These are phyloP conservation scores for Lacanobia wlatinum DNA, from an alignment of 2,888 invertebrate species.

Conservation along the genomic window DNA sequence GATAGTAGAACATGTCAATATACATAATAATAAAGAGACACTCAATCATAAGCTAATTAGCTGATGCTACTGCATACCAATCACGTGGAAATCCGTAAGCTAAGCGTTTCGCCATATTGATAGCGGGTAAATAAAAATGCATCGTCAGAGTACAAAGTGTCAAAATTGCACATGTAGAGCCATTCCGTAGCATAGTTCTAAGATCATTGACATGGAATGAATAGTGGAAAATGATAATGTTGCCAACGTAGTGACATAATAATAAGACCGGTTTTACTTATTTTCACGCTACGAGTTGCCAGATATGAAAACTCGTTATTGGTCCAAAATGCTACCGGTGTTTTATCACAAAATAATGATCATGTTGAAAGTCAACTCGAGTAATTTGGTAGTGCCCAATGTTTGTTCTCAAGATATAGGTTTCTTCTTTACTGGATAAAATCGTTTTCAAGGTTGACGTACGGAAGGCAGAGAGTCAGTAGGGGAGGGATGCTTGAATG, in stretches of 20 bases:
- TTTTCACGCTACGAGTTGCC: slow-evolving; percentile 59
- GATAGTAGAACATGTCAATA: slow-evolving; percentile 45
- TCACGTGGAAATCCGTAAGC: slow-evolving; percentile 34
- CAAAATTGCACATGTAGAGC: slow-evolving; percentile 45
- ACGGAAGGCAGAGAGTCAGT: slow-evolving; percentile 39
- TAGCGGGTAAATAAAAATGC: slow-evolving; percentile 42
- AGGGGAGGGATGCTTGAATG: slow-evolving; percentile 48
- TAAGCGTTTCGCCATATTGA: slow-evolving; percentile 27
- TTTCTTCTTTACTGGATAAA: slow-evolving; percentile 22
- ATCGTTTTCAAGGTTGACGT: slow-evolving; percentile 45
- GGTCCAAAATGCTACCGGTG: slow-evolving; percentile 52
- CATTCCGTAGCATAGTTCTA: slow-evolving; percentile 56
- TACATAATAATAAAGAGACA: slow-evolving; percentile 36
- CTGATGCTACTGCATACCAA: slow-evolving; percentile 30
- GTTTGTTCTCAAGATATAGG: slow-evolving; percentile 15
- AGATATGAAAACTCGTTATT: slow-evolving; percentile 52
- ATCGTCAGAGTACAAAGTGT: slow-evolving; percentile 46
- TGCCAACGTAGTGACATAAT: slow-evolving; percentile 70
- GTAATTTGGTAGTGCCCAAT: slow-evolving; percentile 33
- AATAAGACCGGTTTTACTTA: slow-evolving; percentile 68
- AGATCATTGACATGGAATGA: slow-evolving; percentile 77
- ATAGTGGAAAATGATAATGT: slow-evolving; percentile 72
- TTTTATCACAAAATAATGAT: slow-evolving; percentile 47
- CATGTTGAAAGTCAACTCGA: slow-evolving; percentile 35
- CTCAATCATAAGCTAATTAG: slow-evolving; percentile 43